Base-by-base conservation (phyloP, 2,888 invertebrate genomes). In the Tryphoninae sp. region DNA sequence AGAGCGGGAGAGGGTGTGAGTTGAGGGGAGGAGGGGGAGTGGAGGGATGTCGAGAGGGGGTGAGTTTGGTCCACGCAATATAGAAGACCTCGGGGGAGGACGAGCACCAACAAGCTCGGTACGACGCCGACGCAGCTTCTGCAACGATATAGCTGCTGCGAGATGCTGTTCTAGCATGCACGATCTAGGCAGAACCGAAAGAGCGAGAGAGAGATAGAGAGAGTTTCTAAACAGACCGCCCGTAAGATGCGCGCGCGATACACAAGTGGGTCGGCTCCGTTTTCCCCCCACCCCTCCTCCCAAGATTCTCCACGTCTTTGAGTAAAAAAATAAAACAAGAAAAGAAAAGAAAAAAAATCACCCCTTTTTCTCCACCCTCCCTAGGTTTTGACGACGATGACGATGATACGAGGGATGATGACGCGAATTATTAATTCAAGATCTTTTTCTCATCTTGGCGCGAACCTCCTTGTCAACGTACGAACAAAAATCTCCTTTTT, bases 181-280 rank as follows among this genome's bases (percentile, higher is more conserved):
- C 51, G 73, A 78, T 72, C 82, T 33, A 55, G 71, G 78, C 42
- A 72, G 19, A 45, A 61, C 26, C 19, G 33, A 81, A 64, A 61
- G 55, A 69, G 45, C 67, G 65, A 71, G 74, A 69, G 79, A 26
- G 59, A 62, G 61, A 68, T 71, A 72, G 79, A 23, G 55, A 62
- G 61, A 68, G 78, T 71, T 69, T 85, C 83, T 81, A 84, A 82
- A 86, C 84, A 84, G 77, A 80, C 62, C 73, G 74, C 78, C 79
- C 73, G 81, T 80, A 65, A 83, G 83, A 84, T 85, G 83, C 84
- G 85, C 87, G 86, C 84, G 85, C 87, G 86, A 88, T 87, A 89
- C 88, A 86, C 87, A 89, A 89, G 86, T 89, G 86, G 88, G 87
- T 88, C 88, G 55, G 72, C 45, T 62, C 49, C 49, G 49, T 59